Percentiles rank a stretch among this genome's conserved stretches.
These are phyloP conservation scores for Crax fasciolata DNA, from an alignment of 2,797 vertebrate species.

Conservation along the genomic window DNA sequence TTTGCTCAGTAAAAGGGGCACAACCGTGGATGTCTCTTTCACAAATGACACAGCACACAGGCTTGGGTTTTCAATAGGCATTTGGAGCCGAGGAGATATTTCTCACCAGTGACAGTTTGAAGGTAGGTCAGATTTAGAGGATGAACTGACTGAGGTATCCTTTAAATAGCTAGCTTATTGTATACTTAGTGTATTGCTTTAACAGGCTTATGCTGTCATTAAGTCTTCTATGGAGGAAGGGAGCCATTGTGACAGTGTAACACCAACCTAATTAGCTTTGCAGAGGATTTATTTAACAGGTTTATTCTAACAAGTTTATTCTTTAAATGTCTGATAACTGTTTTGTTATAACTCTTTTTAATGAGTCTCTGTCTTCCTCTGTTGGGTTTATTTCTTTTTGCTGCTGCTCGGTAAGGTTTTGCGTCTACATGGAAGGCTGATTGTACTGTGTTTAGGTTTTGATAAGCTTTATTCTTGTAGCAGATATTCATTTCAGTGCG, in stretches of 20 bases:
- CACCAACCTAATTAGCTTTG: constrained; percentile 78
- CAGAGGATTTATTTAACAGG: constrained; percentile 81
- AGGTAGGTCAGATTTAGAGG: constrained; percentile 61
- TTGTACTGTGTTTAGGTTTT: constrained; percentile 62
- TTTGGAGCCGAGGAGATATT: neutral
- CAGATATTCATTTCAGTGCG: constrained; percentile 53
- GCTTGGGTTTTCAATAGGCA: neutral
- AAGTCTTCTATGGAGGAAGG: constrained; percentile 59
- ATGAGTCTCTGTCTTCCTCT: constrained; percentile 78
- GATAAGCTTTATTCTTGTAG: constrained; percentile 68
- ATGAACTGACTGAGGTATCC: constrained; percentile 9
- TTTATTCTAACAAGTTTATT: constrained; percentile 82
- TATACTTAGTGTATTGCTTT: constrained; percentile 40
- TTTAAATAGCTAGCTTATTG: constrained; percentile 68
- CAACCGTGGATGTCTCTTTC: neutral
- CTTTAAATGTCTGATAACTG: constrained; percentile 79
- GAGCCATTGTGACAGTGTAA: constrained; percentile 70
- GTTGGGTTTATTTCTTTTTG: constrained; percentile 74
- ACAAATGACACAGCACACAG: neutral
- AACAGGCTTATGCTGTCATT: constrained; percentile 63
- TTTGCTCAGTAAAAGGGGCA: neutral
- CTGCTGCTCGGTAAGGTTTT: constrained; percentile 52
- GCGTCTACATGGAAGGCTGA: constrained; percentile 23
- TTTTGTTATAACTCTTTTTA: constrained; percentile 79
- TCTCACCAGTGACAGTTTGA: constrained; percentile 23